Evolutionary conservation across 2,888 invertebrate species (phyloP), one percentile per base, ranked within the genome.

Genomic region (Cryptocheilus praepositus): DNA sequence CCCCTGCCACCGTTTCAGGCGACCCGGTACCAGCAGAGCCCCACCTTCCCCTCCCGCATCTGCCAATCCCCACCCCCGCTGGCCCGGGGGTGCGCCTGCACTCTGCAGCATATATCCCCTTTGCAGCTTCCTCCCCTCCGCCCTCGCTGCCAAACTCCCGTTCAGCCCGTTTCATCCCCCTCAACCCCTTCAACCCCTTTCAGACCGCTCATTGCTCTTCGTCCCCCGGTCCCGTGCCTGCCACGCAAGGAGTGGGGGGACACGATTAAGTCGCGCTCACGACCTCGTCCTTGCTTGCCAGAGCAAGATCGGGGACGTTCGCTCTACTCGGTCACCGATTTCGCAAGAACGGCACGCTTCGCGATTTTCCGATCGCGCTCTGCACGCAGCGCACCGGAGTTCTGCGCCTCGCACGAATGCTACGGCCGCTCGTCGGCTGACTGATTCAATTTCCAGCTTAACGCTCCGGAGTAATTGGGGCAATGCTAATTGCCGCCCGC

Each of bases 241-340:
- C 11, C 11, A 21, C 52, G 15, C 1, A 28, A 18, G 18, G 15
- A 16, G 18, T 11, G 5, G 49, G n/a, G 66, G 16, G 49, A 16
- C 21, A 19, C 28, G 69, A 74, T 78, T 76, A 78, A 67, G 71
- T 65, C 71, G 70, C 70, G 64, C 73, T 77, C 71, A 70, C 78
- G 78, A 78, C 78, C 77, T 78, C 76, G 78, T 77, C 77, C 77
- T 77, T 77, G 77, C 61, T 62, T 52, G 71, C 43, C 46, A 22
- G 45, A 28, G 21, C 77, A 73, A 78, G 78, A 77, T 70, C 77
- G 77, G 61, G 71, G 78, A 69, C 78, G 63, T 64, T 72, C 60
- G 65, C 51, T 64, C 53, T 61, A 36, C 64, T 63, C 67, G 67
- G 59, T 67, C 58, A 60, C 45, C 66, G 54, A 65, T 67, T 70